Percentiles rank a stretch among this genome's conserved stretches.
Conservation (phyloP, 2,113 vertebrate genomes). For the Crotalus viridis region DNA sequence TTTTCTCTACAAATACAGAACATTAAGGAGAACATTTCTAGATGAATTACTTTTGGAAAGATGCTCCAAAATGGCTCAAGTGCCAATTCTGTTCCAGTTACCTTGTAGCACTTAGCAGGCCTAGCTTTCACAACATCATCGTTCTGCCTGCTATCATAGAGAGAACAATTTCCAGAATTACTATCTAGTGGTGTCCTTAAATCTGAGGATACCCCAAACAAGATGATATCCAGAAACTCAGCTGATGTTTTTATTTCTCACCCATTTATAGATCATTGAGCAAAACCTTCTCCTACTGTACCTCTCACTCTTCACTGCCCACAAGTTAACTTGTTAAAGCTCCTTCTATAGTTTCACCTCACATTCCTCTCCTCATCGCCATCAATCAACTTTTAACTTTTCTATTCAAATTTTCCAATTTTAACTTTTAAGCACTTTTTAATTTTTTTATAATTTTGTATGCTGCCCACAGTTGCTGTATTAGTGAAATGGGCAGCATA, state of each 20-base stretch:
- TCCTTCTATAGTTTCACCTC: neutral
- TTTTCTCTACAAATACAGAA: constrained; percentile 79
- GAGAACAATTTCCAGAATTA: neutral
- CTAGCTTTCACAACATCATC: neutral
- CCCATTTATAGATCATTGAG: neutral
- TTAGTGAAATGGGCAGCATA: neutral
- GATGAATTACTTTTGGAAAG: constrained; percentile 63
- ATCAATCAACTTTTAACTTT: neutral
- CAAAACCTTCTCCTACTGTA: neutral
- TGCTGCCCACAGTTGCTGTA: neutral
- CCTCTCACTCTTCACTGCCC: neutral
- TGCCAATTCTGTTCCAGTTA: neutral
- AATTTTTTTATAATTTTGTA: neutral
- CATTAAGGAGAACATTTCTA: constrained; percentile 72
- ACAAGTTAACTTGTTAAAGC: neutral
- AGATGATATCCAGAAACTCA: neutral
- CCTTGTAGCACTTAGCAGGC: constrained; percentile 9
- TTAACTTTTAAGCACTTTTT: neutral
- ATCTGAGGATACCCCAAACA: neutral
- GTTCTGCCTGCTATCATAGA: neutral
- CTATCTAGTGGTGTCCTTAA: neutral
- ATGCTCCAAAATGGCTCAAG: constrained; percentile 30
- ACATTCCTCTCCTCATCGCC: neutral
- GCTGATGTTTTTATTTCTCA: neutral
- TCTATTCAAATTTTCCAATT: neutral